Conservation (phyloP, 2,113 vertebrate species). For the Cottus gobio region DNA sequence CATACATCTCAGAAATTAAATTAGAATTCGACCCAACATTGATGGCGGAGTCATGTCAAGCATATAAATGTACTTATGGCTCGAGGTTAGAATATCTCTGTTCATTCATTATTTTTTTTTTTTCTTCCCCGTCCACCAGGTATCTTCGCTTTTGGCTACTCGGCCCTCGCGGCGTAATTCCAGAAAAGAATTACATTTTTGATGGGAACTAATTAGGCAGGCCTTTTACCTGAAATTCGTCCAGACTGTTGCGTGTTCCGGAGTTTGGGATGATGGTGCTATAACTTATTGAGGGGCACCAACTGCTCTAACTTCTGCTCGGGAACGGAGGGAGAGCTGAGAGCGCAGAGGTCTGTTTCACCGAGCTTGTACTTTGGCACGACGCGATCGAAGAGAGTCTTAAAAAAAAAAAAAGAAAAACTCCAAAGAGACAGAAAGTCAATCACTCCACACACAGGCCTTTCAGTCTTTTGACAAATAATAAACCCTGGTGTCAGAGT, state of each 20-base stretch:
- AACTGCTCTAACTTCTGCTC: slow-evolving; percentile 77
- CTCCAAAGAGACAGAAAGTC: slow-evolving; percentile 57
- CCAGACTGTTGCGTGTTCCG: slow-evolving; percentile 75
- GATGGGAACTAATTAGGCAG: slow-evolving; percentile 86
- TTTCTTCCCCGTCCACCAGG: slow-evolving; percentile 77
- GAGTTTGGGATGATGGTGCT: slow-evolving; percentile 56
- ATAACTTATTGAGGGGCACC: slow-evolving; percentile 80
- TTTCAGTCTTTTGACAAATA: slow-evolving; percentile 43
- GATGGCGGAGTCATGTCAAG: slow-evolving; percentile 85
- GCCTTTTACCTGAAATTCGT: slow-evolving; percentile 80
- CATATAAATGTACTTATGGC: slow-evolving; percentile 86
- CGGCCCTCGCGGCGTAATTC: slow-evolving; percentile 82
- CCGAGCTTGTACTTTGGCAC: slow-evolving; percentile 45
- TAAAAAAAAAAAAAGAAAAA: slow-evolving; percentile 68
- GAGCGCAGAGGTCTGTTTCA: slow-evolving; percentile 55
- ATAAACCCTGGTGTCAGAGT: slow-evolving; percentile 26
- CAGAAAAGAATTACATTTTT: slow-evolving; percentile 84
- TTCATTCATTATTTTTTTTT: slow-evolving; percentile 81
- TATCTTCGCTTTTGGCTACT: slow-evolving; percentile 84
- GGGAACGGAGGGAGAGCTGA: slow-evolving; percentile 54
- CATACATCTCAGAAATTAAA: slow-evolving; percentile 87
- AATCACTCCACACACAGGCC: slow-evolving; percentile 36
- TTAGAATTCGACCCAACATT: slow-evolving; percentile 86
- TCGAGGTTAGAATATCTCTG: slow-evolving; percentile 84
- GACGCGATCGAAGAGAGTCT: slow-evolving; percentile 33